Conservation (phyloP, 2,888 invertebrate species). For the Sphaerophoria taeniata region DNA sequence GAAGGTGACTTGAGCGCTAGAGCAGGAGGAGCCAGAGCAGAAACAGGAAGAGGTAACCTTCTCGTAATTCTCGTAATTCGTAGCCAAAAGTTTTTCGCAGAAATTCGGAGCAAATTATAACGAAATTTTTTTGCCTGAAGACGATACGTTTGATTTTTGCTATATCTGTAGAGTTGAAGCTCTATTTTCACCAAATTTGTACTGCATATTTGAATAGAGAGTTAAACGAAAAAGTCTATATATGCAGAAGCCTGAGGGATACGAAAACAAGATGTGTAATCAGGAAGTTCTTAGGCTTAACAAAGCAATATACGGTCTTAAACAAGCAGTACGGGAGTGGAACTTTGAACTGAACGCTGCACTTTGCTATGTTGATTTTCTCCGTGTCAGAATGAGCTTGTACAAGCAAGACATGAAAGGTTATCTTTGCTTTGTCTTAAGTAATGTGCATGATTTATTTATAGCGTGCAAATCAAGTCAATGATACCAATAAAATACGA, state of each 20-base stretch:
- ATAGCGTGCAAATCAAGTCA: no score
- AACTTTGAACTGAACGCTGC: constrained; percentile 39
- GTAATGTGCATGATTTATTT: no score
- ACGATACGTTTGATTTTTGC: constrained; percentile 64
- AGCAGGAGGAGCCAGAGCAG: constrained; percentile 29
- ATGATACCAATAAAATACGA: no score
- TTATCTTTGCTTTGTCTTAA: constrained; percentile 31
- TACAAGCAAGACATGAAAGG: constrained; percentile 18
- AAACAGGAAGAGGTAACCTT: constrained; percentile 10
- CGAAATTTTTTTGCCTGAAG: no score
- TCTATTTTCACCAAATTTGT: constrained; percentile 71
- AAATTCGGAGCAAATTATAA: no score
- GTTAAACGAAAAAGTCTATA: constrained; percentile 47
- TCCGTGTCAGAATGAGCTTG: constrained; percentile 43
- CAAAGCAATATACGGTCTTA: constrained; percentile 40
- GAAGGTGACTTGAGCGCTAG: constrained; percentile 5
- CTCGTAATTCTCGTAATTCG: no score
- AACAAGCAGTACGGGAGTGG: constrained; percentile 34
- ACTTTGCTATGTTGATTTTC: constrained; percentile 44
- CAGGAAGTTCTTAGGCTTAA: constrained; percentile 42
- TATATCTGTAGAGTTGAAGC: constrained; percentile 58
- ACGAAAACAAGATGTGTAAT: constrained; percentile 48
- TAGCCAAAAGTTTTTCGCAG: no score
- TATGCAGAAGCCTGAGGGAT: constrained; percentile 68
- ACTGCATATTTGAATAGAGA: constrained; percentile 72